Conservation (phyloP, 2,113 vertebrate species). For the Tragulus kanchil region DNA sequence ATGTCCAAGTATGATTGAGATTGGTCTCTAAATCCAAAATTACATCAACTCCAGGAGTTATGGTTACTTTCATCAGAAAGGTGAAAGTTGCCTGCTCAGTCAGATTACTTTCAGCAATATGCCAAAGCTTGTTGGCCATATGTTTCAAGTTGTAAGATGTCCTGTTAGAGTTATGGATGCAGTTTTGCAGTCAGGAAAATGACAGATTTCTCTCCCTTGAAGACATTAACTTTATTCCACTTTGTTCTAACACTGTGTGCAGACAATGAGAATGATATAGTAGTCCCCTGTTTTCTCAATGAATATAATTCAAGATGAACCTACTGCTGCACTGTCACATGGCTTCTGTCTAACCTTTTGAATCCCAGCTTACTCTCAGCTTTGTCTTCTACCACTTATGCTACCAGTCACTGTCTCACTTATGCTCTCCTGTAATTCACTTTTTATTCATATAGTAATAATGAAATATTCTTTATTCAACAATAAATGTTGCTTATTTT, state of each 20-base stretch:
- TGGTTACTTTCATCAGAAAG: slow-evolving; percentile 78
- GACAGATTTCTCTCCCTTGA: slow-evolving; percentile 77
- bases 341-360: slow-evolving; percentile 43
- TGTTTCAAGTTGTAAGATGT: slow-evolving; percentile 79
- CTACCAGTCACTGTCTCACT: neutral
- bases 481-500: neutral
- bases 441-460: neutral
- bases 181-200: slow-evolving; percentile 75
- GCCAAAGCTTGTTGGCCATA: slow-evolving; percentile 72
- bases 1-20: slow-evolving; percentile 68
- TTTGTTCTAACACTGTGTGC: slow-evolving; percentile 80
- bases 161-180: slow-evolving; percentile 78
- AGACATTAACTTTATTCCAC: slow-evolving; percentile 81
- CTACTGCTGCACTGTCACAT: neutral
- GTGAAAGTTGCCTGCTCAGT: slow-evolving; percentile 79
- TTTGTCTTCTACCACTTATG: neutral
- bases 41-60: slow-evolving; percentile 71
- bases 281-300: slow-evolving; percentile 59
- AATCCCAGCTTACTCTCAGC: neutral
- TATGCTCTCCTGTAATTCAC: neutral
- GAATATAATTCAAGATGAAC: slow-evolving; percentile 74
- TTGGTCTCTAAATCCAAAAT: slow-evolving; percentile 73
- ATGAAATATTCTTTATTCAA: neutral
- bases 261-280: slow-evolving; percentile 78
- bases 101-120: slow-evolving; percentile 78